Percentiles rank a stretch among this genome's conserved stretches.
phyloP scores from a whole-genome alignment of 2,797 vertebrate genomes.

The Acridotheres tristis region DNA sequence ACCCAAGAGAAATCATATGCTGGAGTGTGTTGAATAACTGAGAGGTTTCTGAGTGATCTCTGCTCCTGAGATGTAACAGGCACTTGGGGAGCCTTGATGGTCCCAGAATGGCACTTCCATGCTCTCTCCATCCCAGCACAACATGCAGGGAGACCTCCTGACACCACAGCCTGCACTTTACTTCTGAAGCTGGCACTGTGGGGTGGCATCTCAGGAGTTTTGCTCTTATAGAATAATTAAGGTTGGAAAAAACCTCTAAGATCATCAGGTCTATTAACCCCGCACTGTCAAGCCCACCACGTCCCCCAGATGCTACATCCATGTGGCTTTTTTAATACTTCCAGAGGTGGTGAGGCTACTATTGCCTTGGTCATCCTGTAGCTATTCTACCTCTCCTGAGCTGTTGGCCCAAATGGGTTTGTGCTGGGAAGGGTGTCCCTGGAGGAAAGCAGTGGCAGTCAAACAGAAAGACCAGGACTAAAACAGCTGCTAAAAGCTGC shows the following conservation, averaged over 20 bases:
- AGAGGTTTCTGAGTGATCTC: not conserved
- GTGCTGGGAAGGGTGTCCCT: not conserved
- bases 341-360: not conserved
- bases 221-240: not conserved
- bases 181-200: not conserved
- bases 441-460: not conserved
- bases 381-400: not conserved
- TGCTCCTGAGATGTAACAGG: not conserved
- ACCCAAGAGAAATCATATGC: not conserved
- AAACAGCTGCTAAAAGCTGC: not conserved
- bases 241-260: not conserved
- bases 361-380: not conserved
- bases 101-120: not conserved
- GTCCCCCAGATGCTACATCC: not conserved
- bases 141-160: not conserved
- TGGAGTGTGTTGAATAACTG: fast-evolving
- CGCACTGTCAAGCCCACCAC: not conserved
- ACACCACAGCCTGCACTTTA: no score
- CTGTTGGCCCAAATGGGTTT: not conserved
- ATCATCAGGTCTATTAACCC: not conserved
- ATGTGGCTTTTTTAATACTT: not conserved
- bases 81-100: not conserved
- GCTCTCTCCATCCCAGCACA: not conserved
- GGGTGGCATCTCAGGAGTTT: not conserved
- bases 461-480: not conserved